Conservation (phyloP, 2,888 invertebrate species). For the Coenonympha glycerion region DNA sequence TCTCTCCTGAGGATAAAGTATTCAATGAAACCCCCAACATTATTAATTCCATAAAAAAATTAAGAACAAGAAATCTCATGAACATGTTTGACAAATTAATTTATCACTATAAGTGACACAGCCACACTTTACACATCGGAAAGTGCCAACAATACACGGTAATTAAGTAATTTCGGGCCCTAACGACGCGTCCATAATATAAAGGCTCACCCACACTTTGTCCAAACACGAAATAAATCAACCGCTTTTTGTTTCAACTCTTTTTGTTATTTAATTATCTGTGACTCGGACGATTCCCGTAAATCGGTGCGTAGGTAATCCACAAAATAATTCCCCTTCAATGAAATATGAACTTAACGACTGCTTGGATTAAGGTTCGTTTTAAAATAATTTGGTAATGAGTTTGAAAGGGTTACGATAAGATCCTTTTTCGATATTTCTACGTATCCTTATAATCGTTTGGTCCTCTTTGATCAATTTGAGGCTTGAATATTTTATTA, state of each 20-base stretch:
- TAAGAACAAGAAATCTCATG: not conserved
- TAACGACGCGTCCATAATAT: slow-evolving; percentile 22
- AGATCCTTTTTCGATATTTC: slow-evolving; percentile 23
- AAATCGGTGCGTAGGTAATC: slow-evolving; percentile 46
- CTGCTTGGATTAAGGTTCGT: slow-evolving; percentile 11
- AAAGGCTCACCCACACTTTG: slow-evolving; percentile 29
- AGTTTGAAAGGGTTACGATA: slow-evolving; percentile 18
- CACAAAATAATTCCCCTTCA: slow-evolving; percentile 13
- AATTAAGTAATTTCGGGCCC: slow-evolving; percentile 28
- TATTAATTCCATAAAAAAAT: not conserved
- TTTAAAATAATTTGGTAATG: not conserved
- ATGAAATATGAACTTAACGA: slow-evolving; percentile 18
- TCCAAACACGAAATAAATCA: slow-evolving; percentile 45
- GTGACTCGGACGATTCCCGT: slow-evolving; percentile 52
- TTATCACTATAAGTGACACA: slow-evolving; percentile 19
- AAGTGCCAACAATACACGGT: slow-evolving; percentile 28
- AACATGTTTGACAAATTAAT: slow-evolving; percentile 15
- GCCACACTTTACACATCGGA: slow-evolving; percentile 25
- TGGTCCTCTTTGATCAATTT: slow-evolving; percentile 14
- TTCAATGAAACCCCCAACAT: not conserved
- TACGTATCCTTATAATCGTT: slow-evolving; percentile 24
- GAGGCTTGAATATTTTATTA: slow-evolving; percentile 21
- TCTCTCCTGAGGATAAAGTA: too few relatives aligned
- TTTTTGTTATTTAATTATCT: slow-evolving; percentile 68
- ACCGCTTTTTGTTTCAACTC: slow-evolving; percentile 39